Base-by-base conservation (phyloP, 2,888 invertebrate genomes). In the Ectropis crepuscularia region DNA sequence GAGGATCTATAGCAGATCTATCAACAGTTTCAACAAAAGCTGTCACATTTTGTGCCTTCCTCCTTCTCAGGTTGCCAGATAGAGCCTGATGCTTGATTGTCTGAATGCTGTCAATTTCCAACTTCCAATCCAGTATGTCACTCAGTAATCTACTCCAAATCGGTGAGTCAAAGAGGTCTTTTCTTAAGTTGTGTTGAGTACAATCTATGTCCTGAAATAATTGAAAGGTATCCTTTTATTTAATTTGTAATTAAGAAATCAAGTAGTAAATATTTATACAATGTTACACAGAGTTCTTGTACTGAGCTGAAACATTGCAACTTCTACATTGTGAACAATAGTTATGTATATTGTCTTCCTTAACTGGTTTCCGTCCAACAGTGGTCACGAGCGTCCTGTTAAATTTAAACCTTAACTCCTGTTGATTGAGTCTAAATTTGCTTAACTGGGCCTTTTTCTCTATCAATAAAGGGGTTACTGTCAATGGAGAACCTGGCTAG, bases 1-100 rank as follows among this genome's bases (percentile, higher is more conserved):
- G 76, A 41, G 92, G 90, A 71, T 92, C 91, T 53, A 77, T 85
- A 5, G 79, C 89, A 61, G 91, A 91, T 77, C 92, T 85, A 68
- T 92, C 92, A 6, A 92, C 80, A 59, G 85, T 78, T 67, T 92
- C 92, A 53, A 92, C 81, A 82, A 89, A 88, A 51, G 88, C 92
- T 45, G 80, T 82, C 5, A 92, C 82, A 49, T 74, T 80, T 65
- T 90, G 85, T 37, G 92, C 92, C 67, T 92, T 92, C 53, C 82
- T 82, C 58, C 75, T 80, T 47, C 78, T 76, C n/a, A 90, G 70
- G 63, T 85, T 83, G 5, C 90, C 90, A 59, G 80, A 68, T 2
- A 87, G 63, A 1, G 89, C 87, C 67, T 88, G 86, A 59, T 88
- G 81, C 75, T 92, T 92, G 5, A 92, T 85, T 2, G 68, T 67